Percentiles rank a stretch among this genome's conserved stretches.
Evolutionary conservation across 2,797 vertebrate genomes (phyloP).

Genomic region (Xenentodon cancila): DNA sequence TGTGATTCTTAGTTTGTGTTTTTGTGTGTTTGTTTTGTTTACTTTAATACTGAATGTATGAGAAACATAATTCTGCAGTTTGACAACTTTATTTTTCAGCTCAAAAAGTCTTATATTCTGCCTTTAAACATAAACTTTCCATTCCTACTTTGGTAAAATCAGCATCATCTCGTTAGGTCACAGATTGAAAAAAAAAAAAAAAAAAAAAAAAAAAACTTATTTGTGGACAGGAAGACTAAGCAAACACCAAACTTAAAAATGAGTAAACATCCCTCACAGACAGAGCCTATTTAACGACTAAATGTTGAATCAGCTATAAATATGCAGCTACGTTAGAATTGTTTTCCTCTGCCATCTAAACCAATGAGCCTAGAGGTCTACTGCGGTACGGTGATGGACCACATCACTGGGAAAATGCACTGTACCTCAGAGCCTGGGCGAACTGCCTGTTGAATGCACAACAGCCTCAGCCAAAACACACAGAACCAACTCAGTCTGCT

Average conservation of each 20-base stretch:
- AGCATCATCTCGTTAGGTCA: slow-evolving; percentile 50
- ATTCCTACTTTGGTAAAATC: slow-evolving; percentile 47
- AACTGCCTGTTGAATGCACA: slow-evolving; percentile 78
- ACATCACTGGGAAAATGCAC: slow-evolving; percentile 78
- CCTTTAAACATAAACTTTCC: slow-evolving; percentile 61
- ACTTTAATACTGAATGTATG: not conserved
- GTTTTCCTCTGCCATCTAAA: slow-evolving; percentile 78
- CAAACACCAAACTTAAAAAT: slow-evolving; percentile 71
- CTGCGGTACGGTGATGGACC: slow-evolving; percentile 72
- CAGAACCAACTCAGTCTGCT: slow-evolving; percentile 64
- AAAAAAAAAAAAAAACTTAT: slow-evolving; percentile 38
- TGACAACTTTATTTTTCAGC: slow-evolving; percentile 36
- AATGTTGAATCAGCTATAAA: slow-evolving; percentile 81
- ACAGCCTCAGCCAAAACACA: slow-evolving; percentile 77
- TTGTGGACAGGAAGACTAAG: slow-evolving; percentile 66
- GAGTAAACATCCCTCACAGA: slow-evolving; percentile 73
- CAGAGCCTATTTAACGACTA: slow-evolving; percentile 63
- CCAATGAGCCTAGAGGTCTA: slow-evolving; percentile 72
- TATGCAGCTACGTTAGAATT: slow-evolving; percentile 76
- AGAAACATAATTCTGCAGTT: slow-evolving; percentile 25
- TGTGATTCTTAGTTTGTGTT: not conserved
- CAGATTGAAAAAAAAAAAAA: slow-evolving; percentile 41
- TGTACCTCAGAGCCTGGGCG: slow-evolving; percentile 74
- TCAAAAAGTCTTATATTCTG: slow-evolving; percentile 44
- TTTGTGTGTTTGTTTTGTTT: not conserved